A percentile compares a stretch with the other conserved stretches of the same genome.
phyloP scores from a whole-genome alignment of 2,888 invertebrate genomes.

The Cantharis lateralis region DNA sequence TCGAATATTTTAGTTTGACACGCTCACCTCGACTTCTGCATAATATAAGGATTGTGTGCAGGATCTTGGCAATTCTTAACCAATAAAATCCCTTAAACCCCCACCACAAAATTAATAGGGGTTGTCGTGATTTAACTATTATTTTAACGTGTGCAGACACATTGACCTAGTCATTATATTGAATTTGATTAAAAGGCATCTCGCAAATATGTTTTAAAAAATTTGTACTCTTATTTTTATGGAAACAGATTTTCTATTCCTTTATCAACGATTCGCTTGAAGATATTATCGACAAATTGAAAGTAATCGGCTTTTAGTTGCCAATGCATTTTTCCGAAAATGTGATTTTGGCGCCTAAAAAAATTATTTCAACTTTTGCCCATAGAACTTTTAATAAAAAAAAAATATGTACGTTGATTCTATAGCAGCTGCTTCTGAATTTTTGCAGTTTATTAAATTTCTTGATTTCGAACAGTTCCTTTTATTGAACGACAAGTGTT shows the following conservation, averaged over 20 bases:
- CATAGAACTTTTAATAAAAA: too few relatives aligned
- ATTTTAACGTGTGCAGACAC: slow-evolving; percentile 45
- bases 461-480: too few relatives aligned
- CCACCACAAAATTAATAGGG: slow-evolving; percentile 35
- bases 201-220: not conserved
- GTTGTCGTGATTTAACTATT: slow-evolving; percentile 47
- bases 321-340: too few relatives aligned
- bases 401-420: too few relatives aligned
- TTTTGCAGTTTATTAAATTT: too few relatives aligned
- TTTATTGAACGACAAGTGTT: too few relatives aligned
- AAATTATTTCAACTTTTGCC: too few relatives aligned
- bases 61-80: slow-evolving; percentile 43
- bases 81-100: slow-evolving; percentile 43
- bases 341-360: too few relatives aligned
- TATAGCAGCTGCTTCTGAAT: too few relatives aligned
- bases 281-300: too few relatives aligned
- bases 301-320: too few relatives aligned
- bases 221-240: not conserved
- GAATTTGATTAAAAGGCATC: slow-evolving; percentile 5
- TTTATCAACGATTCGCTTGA: too few relatives aligned
- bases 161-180: slow-evolving; percentile 44
- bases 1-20: slow-evolving; percentile 20
- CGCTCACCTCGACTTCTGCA: slow-evolving; percentile 32
- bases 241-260: not conserved
- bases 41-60: slow-evolving; percentile 34